A percentile compares a stretch with the other conserved stretches of the same genome.
These are phyloP conservation scores for Prosopocoilus inquinatus DNA, from an alignment of 2,888 invertebrate species.

Conservation along the genomic window DNA sequence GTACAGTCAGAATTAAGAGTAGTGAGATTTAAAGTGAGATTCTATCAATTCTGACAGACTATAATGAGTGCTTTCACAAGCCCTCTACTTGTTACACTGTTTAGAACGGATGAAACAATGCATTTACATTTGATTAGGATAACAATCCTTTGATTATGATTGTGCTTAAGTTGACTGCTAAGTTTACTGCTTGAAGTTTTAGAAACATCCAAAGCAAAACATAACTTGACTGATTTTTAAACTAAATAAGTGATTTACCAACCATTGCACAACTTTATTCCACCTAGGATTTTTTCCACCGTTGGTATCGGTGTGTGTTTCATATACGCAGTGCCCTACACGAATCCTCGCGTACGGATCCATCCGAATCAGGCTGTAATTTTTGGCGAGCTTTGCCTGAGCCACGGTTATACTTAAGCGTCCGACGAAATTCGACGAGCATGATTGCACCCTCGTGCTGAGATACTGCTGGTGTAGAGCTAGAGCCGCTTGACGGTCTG, in stretches of 20 bases:
- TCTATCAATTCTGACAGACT: no score
- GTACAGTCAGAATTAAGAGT: no score
- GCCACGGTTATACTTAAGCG: slow-evolving; percentile 81
- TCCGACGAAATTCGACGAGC: slow-evolving; percentile 58
- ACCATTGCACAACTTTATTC: slow-evolving; percentile 95
- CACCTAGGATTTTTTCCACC: slow-evolving; percentile 94
- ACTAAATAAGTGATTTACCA: slow-evolving; percentile 35
- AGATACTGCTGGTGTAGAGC: slow-evolving; percentile 65
- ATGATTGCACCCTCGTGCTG: slow-evolving; percentile 31
- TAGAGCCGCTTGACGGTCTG: slow-evolving; percentile 75
- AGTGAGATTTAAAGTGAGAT: no score
- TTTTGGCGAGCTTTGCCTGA: slow-evolving; percentile 90
- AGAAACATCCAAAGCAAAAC: no score
- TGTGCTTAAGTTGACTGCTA: no score
- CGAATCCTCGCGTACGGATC: slow-evolving; percentile 93
- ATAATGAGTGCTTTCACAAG: no score
- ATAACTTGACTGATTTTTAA: no score
- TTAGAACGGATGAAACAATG: no score
- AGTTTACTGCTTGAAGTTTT: no score
- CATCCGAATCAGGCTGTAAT: slow-evolving; percentile 94
- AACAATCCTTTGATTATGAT: no score
- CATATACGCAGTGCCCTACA: slow-evolving; percentile 92
- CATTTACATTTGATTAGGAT: no score
- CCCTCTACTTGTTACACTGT: no score
- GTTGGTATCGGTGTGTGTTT: slow-evolving; percentile 92